Evolutionary conservation across 1,140 invertebrate species (phyloP), one percentile per base, ranked within the genome.

Genomic region (Littorina saxatilis): DNA sequence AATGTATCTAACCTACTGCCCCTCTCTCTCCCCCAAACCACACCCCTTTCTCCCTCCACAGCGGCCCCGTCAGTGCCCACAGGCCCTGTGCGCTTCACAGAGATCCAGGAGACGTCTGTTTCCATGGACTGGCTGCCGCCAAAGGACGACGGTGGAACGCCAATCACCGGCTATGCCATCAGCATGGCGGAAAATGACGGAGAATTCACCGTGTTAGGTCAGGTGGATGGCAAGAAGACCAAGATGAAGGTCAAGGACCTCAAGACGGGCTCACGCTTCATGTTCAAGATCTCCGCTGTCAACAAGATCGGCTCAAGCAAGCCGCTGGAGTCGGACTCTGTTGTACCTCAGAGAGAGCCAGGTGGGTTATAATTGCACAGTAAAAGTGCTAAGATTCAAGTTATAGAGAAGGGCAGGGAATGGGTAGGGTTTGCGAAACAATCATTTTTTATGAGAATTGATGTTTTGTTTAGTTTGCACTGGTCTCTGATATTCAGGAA

Each of bases 291-390:
- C 0, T 94, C 95, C 78, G 98, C 98, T 52, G 96, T 98, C 0
- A 99, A 99, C 91, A 96, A 97, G 87, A 96, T 97, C 89, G 98
- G 98, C 2, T 96, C 98, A 92, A 98, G 98, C 90, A 94, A 96
- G 11, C 96, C 99, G 74, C 96, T 97, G 0, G 98, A 98, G 40
- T 98, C 98, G 89, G 98, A 99, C 95, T 97, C 98, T 37, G 99
- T 96, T 89, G 96, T 98, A 92, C 96, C 97, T 5, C 52, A 81
- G 66, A 84, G 74, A 47, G 55, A 52, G 39, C 76, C 76, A 43
- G 76, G 76, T 78, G 23, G 37, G 55, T 27, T 43, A 23, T n/a
- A 4, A 43, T 5, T 74, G 20, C n/a, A n/a, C n/a, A n/a, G n/a
- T n/a, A n/a, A n/a, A n/a, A n/a, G n/a, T n/a, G n/a, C n/a, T n/a